Base-by-base conservation (phyloP, 2,113 vertebrate genomes). In the Psittacara wagleri region DNA sequence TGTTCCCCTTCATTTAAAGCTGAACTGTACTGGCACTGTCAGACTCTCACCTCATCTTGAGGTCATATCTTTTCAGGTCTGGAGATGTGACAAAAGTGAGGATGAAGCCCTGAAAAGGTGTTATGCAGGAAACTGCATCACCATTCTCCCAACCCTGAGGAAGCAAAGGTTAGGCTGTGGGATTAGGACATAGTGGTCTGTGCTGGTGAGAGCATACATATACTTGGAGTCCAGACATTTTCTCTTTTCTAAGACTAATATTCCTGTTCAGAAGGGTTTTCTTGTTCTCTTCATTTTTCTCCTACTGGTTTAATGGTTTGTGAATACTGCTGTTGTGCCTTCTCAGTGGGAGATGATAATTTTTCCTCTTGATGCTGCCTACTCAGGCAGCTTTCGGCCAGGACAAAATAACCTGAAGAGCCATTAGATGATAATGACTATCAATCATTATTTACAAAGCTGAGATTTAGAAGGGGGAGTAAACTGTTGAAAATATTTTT, bases 11-110 rank as follows among this genome's bases (percentile, higher is more conserved):
- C 1, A 9, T 10, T 28, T 67, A 31, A 37, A 82, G 24, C 18
- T 52, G 46, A 64, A 4, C 14, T 57, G 22, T 48, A 28, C 11
- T 0, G 0, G 29, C 28, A 22, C 10, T 13, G 5, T 43, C 44
- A 61, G 35, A 44, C 16, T 59, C 31, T 17, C 44, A 39, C 5
- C 17, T 41, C n/a, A 33, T 4, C 8, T 23, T 80, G 11, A 41
- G 19, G 10, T 64, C 18, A 75, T 10, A 69, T 31, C 28, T 59
- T 52, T n/a, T 15, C 5, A 29, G 6, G 13, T 64, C 37, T 79
- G 43, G 17, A 61, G 22, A 33, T 29, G 7, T 31, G 59, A 69
- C 66, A 74, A 67, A 63, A 78, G 2, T 43, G 29, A 66, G 15
- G 22, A 46, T 54, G 15, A 61, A 84, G 7, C 31, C 4, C 23